Percentiles rank a stretch among this genome's conserved stretches.
Conservation (phyloP, 2,888 invertebrate species). For the Mechanitis mazaeus region DNA sequence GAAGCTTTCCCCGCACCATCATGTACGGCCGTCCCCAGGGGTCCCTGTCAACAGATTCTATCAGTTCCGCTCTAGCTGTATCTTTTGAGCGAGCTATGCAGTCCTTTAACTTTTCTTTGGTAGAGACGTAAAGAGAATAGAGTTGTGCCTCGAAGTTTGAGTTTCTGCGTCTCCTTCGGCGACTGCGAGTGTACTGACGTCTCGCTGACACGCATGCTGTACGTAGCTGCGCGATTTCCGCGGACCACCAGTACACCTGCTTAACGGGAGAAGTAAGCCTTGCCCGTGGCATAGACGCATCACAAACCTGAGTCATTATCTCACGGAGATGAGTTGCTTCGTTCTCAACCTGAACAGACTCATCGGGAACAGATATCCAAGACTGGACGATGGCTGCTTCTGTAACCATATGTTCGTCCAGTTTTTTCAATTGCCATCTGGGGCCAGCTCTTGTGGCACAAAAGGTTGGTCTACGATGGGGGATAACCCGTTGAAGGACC, state of each 20-base stretch:
- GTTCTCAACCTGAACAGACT: slow-evolving; percentile 3
- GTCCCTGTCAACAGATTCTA: slow-evolving; percentile 10
- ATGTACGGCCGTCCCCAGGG: slow-evolving; percentile 18
- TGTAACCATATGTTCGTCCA: slow-evolving; percentile 7
- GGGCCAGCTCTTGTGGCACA: not conserved
- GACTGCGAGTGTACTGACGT: slow-evolving; percentile 15
- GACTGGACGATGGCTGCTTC: slow-evolving; percentile 14
- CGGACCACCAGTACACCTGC: slow-evolving; percentile 23
- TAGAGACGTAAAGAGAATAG: slow-evolving; percentile 9
- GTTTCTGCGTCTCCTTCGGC: slow-evolving; percentile 7
- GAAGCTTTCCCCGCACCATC: slow-evolving; percentile 8
- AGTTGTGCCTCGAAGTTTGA: slow-evolving; percentile 1
- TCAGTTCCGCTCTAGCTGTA: slow-evolving; percentile 5
- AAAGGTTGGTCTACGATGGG: not conserved
- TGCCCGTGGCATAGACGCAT: slow-evolving; percentile 18
- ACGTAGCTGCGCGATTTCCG: slow-evolving; percentile 17
- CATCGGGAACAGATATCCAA: slow-evolving; percentile 10
- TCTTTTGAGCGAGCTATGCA: slow-evolving; percentile 15
- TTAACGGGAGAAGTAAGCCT: not conserved
- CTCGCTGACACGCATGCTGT: slow-evolving; percentile 9
- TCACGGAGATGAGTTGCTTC: slow-evolving; percentile 14
- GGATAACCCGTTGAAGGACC: not conserved
- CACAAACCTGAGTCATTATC: slow-evolving; percentile 21
- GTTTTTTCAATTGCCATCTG: slow-evolving; percentile 7
- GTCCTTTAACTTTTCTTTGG: slow-evolving; percentile 6